Conservation (phyloP, 2,797 vertebrate genomes). For the Graptemys geographica region DNA sequence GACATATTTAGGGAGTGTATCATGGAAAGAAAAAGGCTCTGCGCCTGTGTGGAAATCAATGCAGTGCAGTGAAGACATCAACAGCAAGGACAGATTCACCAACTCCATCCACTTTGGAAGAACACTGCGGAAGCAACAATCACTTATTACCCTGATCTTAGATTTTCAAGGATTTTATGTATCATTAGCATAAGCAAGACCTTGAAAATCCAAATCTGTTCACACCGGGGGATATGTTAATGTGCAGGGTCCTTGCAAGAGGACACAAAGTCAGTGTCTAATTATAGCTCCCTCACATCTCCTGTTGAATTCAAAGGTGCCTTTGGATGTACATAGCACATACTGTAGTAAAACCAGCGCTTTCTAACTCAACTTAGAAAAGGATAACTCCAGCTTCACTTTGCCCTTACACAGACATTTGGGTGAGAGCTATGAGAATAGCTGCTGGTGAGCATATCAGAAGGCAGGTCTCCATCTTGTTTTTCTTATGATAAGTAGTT, state of each 20-base stretch:
- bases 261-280: neutral
- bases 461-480: neutral
- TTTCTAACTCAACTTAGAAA: neutral
- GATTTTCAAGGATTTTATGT: neutral
- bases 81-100: accelerated
- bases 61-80: neutral
- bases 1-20: neutral
- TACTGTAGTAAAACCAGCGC: neutral
- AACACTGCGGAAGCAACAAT: neutral
- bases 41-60: neutral
- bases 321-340: neutral
- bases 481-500: neutral
- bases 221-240: neutral
- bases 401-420: neutral
- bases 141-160: neutral
- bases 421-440: neutral
- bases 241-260: neutral
- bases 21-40: neutral
- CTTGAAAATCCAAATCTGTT: neutral
- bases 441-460: neutral
- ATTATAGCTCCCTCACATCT: neutral
- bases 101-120: neutral
- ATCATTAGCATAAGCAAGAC: neutral
- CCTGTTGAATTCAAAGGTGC: neutral
- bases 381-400: neutral